These are phyloP conservation scores for Pachydiplax longipennis DNA, from an alignment of 2,888 invertebrate species.

Conservation along the genomic window DNA sequence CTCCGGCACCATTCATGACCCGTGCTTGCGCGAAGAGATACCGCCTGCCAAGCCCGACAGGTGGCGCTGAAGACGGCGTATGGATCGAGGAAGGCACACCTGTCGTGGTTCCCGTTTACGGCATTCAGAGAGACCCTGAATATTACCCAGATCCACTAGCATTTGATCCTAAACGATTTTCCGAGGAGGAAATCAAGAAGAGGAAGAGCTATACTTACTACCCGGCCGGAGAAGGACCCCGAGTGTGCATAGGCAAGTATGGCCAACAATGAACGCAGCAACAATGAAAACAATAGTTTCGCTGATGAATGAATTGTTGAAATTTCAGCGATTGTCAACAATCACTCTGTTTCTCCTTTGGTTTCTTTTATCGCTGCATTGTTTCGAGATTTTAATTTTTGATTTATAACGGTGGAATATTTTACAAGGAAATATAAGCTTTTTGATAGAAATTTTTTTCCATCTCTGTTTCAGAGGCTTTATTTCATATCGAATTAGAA, in stretches of 20 bases:
- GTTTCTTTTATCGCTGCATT: neutral
- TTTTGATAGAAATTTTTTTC: too few relatives aligned
- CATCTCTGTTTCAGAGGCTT: too few relatives aligned
- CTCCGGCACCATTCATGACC: conserved; percentile 35
- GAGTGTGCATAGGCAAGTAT: conserved; percentile 28
- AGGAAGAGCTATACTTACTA: neutral
- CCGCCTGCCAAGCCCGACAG: neutral
- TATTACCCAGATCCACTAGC: conserved; percentile 65
- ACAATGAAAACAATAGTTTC: neutral
- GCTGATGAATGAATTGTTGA: neutral
- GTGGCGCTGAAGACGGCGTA: neutral
- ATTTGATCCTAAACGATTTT: conserved; percentile 68
- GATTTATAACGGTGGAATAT: too few relatives aligned
- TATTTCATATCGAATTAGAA: too few relatives aligned
- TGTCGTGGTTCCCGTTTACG: neutral
- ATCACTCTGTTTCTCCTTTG: neutral
- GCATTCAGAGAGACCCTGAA: conserved; percentile 50
- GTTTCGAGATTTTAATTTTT: neutral
- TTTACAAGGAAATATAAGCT: too few relatives aligned
- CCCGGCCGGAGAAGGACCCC: conserved; percentile 5
- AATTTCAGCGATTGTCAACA: neutral
- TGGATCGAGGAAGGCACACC: neutral
- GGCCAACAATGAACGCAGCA: neutral
- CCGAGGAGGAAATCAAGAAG: conserved; percentile 59
- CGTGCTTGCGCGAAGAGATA: conserved; percentile 31